Conservation (phyloP, 1,140 invertebrate genomes). For the Forficula auricularia region DNA sequence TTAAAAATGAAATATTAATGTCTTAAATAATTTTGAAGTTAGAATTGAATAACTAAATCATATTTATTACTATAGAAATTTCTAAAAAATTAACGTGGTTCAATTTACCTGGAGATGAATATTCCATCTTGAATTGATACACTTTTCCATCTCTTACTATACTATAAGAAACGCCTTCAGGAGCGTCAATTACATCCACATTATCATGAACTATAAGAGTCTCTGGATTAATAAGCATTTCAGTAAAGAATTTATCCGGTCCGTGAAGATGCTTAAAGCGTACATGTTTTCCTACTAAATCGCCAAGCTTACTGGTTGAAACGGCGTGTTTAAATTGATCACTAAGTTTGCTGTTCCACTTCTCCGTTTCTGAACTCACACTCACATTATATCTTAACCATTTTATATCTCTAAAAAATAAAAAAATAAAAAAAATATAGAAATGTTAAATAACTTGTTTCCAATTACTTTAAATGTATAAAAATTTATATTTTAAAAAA, state of each 20-base stretch:
- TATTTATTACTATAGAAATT: too few relatives aligned
- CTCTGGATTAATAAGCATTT: slow-evolving; percentile 41
- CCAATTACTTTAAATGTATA: too few relatives aligned
- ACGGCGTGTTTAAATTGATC: slow-evolving; percentile 38
- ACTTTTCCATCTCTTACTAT: slow-evolving; percentile 37
- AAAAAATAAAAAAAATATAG: slow-evolving; percentile 1
- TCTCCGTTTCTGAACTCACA: slow-evolving; percentile 18
- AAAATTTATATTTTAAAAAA: too few relatives aligned
- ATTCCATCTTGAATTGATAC: slow-evolving; percentile 46
- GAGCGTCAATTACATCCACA: slow-evolving; percentile 46
- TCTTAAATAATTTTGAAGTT: too few relatives aligned
- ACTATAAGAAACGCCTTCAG: slow-evolving; percentile 39
- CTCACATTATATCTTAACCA: slow-evolving; percentile 18
- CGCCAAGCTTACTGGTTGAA: slow-evolving; percentile 40
- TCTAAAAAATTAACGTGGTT: too few relatives aligned
- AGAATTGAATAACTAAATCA: too few relatives aligned
- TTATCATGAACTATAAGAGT: slow-evolving; percentile 56
- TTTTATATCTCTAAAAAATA: slow-evolving; percentile 24
- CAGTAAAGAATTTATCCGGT: slow-evolving; percentile 22
- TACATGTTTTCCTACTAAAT: slow-evolving; percentile 33
- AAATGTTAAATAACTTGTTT: too few relatives aligned
- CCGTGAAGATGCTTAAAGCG: slow-evolving; percentile 22
- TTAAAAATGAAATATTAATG: too few relatives aligned
- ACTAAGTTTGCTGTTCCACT: slow-evolving; percentile 28
- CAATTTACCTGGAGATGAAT: slow-evolving; percentile 20